These are phyloP conservation scores for Mactra quadrangularis DNA, from an alignment of 1,140 invertebrate species.

Conservation along the genomic window DNA sequence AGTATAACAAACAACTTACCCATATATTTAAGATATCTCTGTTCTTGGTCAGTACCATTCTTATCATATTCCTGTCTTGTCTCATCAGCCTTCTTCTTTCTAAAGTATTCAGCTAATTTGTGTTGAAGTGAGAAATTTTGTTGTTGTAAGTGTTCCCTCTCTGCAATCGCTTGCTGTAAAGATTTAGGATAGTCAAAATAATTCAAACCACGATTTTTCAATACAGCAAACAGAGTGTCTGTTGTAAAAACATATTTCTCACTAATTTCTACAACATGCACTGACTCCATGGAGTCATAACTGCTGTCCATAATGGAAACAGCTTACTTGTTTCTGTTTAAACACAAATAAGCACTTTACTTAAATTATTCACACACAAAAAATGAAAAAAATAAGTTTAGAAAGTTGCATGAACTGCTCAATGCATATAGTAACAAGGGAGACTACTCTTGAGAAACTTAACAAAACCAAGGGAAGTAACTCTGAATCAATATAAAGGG, in stretches of 20 bases:
- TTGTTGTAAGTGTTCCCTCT: slow-evolving; percentile 79
- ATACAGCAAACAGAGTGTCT: not conserved
- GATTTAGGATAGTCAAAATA: not conserved
- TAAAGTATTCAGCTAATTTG: slow-evolving; percentile 82
- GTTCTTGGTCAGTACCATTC: slow-evolving; percentile 82
- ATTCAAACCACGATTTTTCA: not conserved
- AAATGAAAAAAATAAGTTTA: no score
- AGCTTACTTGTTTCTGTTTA: no score
- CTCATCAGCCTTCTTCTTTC: slow-evolving; percentile 82
- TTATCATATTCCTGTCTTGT: slow-evolving; percentile 80
- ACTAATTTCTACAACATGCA: not conserved
- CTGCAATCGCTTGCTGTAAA: slow-evolving; percentile 76
- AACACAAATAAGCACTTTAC: no score
- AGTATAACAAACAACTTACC: no score
- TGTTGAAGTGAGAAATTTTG: slow-evolving; percentile 81
- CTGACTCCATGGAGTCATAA: not conserved
- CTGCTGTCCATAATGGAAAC: not conserved
- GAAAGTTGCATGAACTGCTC: not conserved
- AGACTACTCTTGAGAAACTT: slow-evolving; percentile 3
- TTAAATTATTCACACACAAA: no score
- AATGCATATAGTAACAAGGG: not conserved
- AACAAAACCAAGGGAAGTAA: not conserved
- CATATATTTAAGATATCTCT: slow-evolving; percentile 83
- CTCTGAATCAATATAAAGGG: not conserved
- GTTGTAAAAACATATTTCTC: not conserved